Conservation (phyloP, 2,797 vertebrate species). For the Sebastes oblongus region DNA sequence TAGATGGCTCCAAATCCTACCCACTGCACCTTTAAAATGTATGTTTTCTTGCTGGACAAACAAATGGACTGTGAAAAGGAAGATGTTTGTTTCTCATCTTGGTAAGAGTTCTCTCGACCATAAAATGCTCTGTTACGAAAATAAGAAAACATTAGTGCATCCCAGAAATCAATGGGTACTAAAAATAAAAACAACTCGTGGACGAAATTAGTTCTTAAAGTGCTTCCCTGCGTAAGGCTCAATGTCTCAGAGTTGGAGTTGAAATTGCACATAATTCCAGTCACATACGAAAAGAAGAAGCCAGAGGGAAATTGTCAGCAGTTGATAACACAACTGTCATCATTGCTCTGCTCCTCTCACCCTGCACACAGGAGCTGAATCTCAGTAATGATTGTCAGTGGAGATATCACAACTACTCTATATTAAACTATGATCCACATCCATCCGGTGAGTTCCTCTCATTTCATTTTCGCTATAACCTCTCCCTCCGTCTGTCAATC, state of each 20-base stretch:
- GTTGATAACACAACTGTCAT: slow-evolving; percentile 47
- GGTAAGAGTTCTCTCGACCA: rapidly evolving
- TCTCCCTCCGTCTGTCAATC: slow-evolving; percentile 35
- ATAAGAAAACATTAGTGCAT: too few relatives aligned
- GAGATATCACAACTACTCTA: slow-evolving; percentile 93
- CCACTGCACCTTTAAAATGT: too few relatives aligned
- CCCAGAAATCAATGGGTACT: too few relatives aligned
- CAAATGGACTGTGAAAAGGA: too few relatives aligned
- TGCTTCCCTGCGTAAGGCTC: too few relatives aligned
- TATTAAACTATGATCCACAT: slow-evolving; percentile 87
- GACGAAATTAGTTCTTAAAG: too few relatives aligned
- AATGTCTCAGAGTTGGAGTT: too few relatives aligned
- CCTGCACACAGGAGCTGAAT: slow-evolving; percentile 80
- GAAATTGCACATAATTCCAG: background rate
- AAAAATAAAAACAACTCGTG: too few relatives aligned
- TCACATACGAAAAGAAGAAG: background rate
- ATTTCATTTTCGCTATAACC: slow-evolving; percentile 56
- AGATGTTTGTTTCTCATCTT: too few relatives aligned
- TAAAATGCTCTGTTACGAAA: too few relatives aligned
- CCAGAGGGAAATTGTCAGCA: slow-evolving; percentile 39
- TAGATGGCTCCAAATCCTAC: too few relatives aligned
- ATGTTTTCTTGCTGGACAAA: too few relatives aligned
- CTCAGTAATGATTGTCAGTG: slow-evolving; percentile 84
- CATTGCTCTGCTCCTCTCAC: slow-evolving; percentile 29
- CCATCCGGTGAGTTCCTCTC: slow-evolving; percentile 85